Evolutionary conservation across 92 coral and sea anemone species (phyloP).

Genomic region (Desmophyllum pertusum): DNA sequence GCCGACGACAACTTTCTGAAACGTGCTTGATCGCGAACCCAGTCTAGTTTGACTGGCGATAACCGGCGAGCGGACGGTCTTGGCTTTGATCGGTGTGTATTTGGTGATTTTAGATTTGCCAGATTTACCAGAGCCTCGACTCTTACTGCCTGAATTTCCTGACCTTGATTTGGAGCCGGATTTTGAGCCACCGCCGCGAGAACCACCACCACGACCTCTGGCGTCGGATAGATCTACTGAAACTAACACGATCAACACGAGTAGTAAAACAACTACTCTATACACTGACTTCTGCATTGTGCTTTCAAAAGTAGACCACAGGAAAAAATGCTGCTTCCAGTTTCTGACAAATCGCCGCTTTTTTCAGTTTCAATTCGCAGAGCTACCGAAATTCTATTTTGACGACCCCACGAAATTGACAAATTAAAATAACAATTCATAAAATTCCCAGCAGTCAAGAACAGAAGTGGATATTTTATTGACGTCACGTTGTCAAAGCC

Average conservation of each 20-base stretch:
- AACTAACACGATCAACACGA: neutral
- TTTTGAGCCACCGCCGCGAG: neutral
- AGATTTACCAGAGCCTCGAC: neutral
- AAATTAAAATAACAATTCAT: neutral
- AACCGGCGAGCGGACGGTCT: conserved; percentile 11
- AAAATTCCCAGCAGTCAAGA: neutral
- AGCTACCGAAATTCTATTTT: neutral
- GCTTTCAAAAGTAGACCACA: neutral
- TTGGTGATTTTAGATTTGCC: conserved; percentile 16
- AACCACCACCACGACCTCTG: neutral
- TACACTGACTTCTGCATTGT: neutral
- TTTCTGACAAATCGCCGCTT: neutral
- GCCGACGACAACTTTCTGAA: neutral
- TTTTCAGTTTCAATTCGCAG: neutral
- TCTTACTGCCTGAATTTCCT: neutral
- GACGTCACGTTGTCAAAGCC: neutral
- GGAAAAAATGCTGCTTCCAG: no score
- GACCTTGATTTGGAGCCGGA: neutral
- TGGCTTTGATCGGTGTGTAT: conserved; percentile 24
- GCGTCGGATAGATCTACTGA: neutral
- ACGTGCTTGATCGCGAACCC: conserved; percentile 16
- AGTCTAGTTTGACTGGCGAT: conserved; percentile 5
- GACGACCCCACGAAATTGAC: neutral
- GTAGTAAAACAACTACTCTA: neutral
- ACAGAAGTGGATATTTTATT: neutral